Base-by-base conservation (phyloP, 2,888 invertebrate species). In the Vanessa cardui region DNA sequence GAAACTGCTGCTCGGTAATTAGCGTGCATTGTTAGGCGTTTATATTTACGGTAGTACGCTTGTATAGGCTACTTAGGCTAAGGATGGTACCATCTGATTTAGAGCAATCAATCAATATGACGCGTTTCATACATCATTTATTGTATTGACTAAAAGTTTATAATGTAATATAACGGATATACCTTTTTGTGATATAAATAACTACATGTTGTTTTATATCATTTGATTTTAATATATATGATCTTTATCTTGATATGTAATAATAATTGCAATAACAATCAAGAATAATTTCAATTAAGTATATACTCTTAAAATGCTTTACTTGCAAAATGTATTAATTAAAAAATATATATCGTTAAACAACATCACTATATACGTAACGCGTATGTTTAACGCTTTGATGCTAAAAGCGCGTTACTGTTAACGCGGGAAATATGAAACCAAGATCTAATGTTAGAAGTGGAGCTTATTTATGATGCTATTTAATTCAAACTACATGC, bases 401-500 rank as follows among this genome's bases (percentile, higher is more conserved):
- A 44, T 46, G 50, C 59, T 45, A 58, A 59, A 54, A 60, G 52
- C 67, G 18, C 45, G 63, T 47, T 62, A 45, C 39, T 50, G 54
- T 39, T 39, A 44, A 68, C 54, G 68, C 68, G 68, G 68, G 68
- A 68, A 68, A 68, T 39, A 58, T 52, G 56, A 47, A 63, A 60
- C 64, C 52, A 46, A 63, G 68, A 63, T 59, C n/a, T 63, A 64
- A 47, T 59, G 50, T 62, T 50, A 49, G 33, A 8, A n/a, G 58
- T 58, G 7, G 54, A 31, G 31, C 31, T 31, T 8, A 31, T 33
- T 31, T 54, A 33, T 20, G 12, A 26, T 1, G 52, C 26, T 52
- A 15, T 16, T 26, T 52, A 21, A 52, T 52, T 12, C 21, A 26
- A 16, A n/a, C 31, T 16, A 16, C n/a, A 54, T 54, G 7, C 8